phyloP scores from a whole-genome alignment of 2,797 vertebrate species.

The Ptychobarbus kaznakovi region DNA sequence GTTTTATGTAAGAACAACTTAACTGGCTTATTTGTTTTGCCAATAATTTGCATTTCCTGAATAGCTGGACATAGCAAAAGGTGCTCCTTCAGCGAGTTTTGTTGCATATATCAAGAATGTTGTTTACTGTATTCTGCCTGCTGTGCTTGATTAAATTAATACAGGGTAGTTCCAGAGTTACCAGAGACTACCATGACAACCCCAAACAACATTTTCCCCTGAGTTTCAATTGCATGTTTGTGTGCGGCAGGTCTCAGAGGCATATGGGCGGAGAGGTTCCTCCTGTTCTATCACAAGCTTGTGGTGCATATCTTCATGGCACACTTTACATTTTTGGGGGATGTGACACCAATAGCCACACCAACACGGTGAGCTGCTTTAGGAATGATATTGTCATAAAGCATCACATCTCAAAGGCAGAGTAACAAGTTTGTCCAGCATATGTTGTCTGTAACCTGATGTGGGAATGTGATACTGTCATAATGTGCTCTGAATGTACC shows the following conservation, averaged over 20 bases:
- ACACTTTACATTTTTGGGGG: conserved; percentile 92
- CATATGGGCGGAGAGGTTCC: conserved; percentile 87
- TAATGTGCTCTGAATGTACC: background rate
- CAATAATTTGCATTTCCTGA: background rate
- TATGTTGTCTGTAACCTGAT: conserved; percentile 33
- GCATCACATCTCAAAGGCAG: conserved; percentile 16
- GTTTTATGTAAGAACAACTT: background rate
- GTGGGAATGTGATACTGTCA: background rate
- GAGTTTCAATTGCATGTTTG: conserved; percentile 3
- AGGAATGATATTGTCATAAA: background rate
- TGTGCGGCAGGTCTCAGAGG: conserved; percentile 81
- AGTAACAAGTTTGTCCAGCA: conserved; percentile 51
- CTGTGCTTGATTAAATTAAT: background rate
- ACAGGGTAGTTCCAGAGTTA: conserved; percentile 4
- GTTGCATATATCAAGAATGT: background rate
- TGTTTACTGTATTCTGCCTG: conserved; percentile 1
- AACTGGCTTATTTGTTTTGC: background rate
- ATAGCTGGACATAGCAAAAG: background rate
- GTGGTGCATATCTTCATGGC: conserved; percentile 82
- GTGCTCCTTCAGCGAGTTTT: background rate
- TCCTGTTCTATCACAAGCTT: conserved; percentile 84
- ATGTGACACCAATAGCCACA: conserved; percentile 85
- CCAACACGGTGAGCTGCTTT: conserved; percentile 80
- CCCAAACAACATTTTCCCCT: conserved; percentile 11
- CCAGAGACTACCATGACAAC: background rate